Percentiles rank a stretch among this genome's conserved stretches.
Conservation (phyloP, 2,888 invertebrate species). For the Pristionchus japonicus region DNA sequence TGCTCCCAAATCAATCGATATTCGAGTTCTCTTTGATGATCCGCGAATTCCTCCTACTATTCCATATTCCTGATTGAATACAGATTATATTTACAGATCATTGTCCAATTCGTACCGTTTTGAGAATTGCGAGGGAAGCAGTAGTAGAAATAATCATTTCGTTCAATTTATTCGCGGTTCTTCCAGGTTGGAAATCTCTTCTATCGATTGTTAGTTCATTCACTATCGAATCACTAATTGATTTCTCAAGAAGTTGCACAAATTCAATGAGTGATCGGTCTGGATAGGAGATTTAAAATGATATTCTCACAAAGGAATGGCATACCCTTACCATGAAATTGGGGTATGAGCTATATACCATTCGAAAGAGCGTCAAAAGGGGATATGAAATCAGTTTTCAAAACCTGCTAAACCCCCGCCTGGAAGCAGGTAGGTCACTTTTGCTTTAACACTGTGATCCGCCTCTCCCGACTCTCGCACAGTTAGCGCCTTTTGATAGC, state of each 20-base stretch:
- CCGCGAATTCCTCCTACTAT: neutral
- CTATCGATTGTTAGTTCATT: neutral
- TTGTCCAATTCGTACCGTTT: neutral
- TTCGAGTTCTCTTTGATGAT: neutral
- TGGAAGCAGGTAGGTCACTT: too few relatives aligned
- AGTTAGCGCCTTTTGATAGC: too few relatives aligned
- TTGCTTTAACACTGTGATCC: too few relatives aligned
- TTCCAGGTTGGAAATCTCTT: neutral
- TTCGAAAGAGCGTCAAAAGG: too few relatives aligned
- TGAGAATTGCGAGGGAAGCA: neutral
- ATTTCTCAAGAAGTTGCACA: neutral
- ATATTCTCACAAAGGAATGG: too few relatives aligned
- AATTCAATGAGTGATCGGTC: neutral
- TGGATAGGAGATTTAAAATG: neutral
- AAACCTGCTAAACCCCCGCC: too few relatives aligned
- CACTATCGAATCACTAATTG: constrained; percentile 10
- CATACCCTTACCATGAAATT: too few relatives aligned
- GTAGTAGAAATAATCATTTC: neutral
- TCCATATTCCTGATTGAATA: neutral
- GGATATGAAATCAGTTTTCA: too few relatives aligned
- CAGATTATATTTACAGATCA: neutral
- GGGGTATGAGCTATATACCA: too few relatives aligned
- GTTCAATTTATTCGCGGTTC: neutral
- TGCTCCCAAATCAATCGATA: neutral
- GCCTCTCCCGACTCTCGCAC: too few relatives aligned